Conservation (phyloP, 2,888 invertebrate genomes). For the Drosophila mettleri region DNA sequence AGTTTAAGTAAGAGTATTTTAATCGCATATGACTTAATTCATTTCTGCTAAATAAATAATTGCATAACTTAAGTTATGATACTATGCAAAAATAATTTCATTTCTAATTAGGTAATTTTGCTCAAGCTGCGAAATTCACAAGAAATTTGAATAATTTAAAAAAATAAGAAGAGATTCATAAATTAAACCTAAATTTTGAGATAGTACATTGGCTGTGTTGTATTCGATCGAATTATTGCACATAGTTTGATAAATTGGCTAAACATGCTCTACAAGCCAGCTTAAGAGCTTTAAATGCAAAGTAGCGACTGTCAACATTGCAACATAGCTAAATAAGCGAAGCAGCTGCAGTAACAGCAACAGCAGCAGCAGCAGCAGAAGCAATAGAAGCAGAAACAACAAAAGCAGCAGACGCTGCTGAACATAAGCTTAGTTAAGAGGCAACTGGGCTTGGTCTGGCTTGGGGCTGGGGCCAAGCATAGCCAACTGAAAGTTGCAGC, state of each 20-base stretch:
- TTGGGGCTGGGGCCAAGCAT: not conserved
- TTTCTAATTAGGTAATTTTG: too few species aligned
- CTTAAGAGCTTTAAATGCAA: constrained; percentile 67
- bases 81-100: too few species aligned
- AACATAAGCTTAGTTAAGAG: constrained; percentile 76
- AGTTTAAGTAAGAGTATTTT: too few species aligned
- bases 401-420: constrained; percentile 48
- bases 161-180: too few species aligned
- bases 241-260: constrained; percentile 45
- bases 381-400: constrained; percentile 11
- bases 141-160: too few species aligned
- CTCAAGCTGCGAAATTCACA: too few species aligned
- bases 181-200: not conserved
- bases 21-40: too few species aligned
- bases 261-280: constrained; percentile 43
- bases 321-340: constrained; percentile 50
- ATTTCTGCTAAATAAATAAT: too few species aligned
- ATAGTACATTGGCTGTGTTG: too few species aligned
- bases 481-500: constrained; percentile 59
- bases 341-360: constrained; percentile 20
- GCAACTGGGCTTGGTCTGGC: constrained; percentile 29
- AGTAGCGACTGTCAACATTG: constrained; percentile 52
- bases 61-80: too few species aligned
- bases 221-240: constrained; percentile 3
- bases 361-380: constrained; percentile 35